Evolutionary conservation across 2,113 vertebrate genomes (phyloP), one percentile per base, ranked within the genome.

Genomic region (Festucalex cinctus): DNA sequence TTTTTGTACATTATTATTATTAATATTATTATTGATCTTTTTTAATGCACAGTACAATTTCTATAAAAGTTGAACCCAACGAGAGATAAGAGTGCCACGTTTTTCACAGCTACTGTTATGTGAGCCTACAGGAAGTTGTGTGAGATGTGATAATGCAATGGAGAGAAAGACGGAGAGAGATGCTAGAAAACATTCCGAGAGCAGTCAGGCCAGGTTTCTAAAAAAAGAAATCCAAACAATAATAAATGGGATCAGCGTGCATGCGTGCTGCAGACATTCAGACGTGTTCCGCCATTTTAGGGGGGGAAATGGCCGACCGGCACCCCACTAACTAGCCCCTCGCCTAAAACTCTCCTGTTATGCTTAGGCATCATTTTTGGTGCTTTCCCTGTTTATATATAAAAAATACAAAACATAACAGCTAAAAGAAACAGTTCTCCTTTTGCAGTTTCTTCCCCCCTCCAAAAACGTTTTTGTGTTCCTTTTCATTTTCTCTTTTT

Each of bases 341-440:
- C 16, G 26, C 54, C 26, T 16, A 57, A 35, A 57, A 57, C 81
- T 59, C 79, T 82, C 81, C 73, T 83, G 72, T 75, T 70, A 63
- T 85, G 84, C 85, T 86, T 83, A 86, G 84, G 89, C 84, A 80
- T 88, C 74, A 81, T 86, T 89, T 90, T 89, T 90, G 84, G 88
- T 88, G 88, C 85, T 87, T 90, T 90, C 86, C 85, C 82, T 85
- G 89, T 88, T 89, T 89, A 85, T 88, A 88, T 88, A 90, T 63
- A 65, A 90, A 90, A 90, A 90, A 89, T 90, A 90, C 88, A 90
- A 90, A 90, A 90, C 88, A 89, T 88, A 90, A 90, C 82, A 86
- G 85, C 83, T 68, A 88, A 90, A 89, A 89, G 85, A 90, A 90
- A 37, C 74, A 82, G 73, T 68, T 69, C 69, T 67, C 72, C 32